Percentiles rank a stretch among this genome's conserved stretches.
Evolutionary conservation across 2,113 vertebrate species (phyloP).

Genomic region (Proteles cristata): DNA sequence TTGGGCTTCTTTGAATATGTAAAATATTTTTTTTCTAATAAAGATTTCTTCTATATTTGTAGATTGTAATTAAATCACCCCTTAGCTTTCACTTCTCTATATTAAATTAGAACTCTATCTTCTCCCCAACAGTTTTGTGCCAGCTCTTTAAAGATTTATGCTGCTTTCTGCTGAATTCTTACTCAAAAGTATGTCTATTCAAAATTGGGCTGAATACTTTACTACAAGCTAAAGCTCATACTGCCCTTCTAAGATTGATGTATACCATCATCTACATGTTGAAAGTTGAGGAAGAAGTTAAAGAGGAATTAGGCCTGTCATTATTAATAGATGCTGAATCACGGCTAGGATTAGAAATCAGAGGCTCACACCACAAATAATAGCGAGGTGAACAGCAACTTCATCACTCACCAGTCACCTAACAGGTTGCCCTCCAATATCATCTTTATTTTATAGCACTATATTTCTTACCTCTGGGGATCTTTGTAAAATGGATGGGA

Average conservation of each 20-base stretch:
- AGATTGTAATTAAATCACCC: slow-evolving; percentile 47
- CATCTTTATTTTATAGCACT: slow-evolving; percentile 80
- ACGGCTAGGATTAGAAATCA: slow-evolving; percentile 77
- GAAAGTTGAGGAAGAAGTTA: slow-evolving; percentile 78
- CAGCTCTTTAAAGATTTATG: slow-evolving; percentile 68
- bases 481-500: slow-evolving; percentile 71
- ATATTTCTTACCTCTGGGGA: slow-evolving; percentile 77
- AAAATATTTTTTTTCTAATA: slow-evolving; percentile 40
- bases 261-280: slow-evolving; percentile 70
- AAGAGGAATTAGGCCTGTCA: slow-evolving; percentile 79
- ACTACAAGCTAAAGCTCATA: slow-evolving; percentile 46
- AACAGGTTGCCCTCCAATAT: slow-evolving; percentile 80
- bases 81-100: slow-evolving; percentile 34
- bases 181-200: slow-evolving; percentile 54
- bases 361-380: slow-evolving; percentile 75
- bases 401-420: slow-evolving; percentile 78
- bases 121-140: slow-evolving; percentile 43
- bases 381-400: slow-evolving; percentile 70
- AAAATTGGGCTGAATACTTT: slow-evolving; percentile 61
- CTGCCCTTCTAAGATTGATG: slow-evolving; percentile 71
- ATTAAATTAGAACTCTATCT: slow-evolving; percentile 54
- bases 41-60: slow-evolving; percentile 55
- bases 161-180: slow-evolving; percentile 59
- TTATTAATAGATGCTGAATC: slow-evolving; percentile 78
- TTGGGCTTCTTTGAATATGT: background rate